A percentile compares a stretch with the other conserved stretches of the same genome.
Conservation (phyloP, 2,888 invertebrate species). For the Cremastinae sp. region DNA sequence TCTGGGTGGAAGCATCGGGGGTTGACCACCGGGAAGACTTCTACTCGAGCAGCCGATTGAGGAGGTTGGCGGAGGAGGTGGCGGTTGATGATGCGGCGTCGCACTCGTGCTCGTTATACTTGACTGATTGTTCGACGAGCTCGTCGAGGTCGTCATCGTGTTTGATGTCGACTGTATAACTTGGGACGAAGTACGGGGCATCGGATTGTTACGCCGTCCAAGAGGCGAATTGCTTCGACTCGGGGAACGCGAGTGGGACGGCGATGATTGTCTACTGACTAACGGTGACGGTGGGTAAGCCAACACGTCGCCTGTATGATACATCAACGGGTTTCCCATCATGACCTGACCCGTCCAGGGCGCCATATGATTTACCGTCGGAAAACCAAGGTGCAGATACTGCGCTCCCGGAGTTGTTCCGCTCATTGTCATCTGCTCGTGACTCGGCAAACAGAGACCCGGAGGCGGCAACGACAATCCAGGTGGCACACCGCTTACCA, state of each 20-base stretch:
- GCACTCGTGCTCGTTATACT: conserved; percentile 74
- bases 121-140: conserved; percentile 74
- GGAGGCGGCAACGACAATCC: conserved; percentile 76
- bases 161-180: conserved; percentile 71
- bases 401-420: conserved; percentile 66
- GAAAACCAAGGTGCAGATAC: conserved; percentile 76
- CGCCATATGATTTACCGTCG: conserved; percentile 74
- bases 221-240: conserved; percentile 78
- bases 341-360: conserved; percentile 77
- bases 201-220: conserved; percentile 76
- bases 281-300: conserved; percentile 85
- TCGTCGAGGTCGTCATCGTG: conserved; percentile 72
- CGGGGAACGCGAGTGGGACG: conserved; percentile 85
- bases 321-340: conserved; percentile 76
- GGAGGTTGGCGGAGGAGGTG: conserved; percentile 59
- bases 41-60: conserved; percentile 66
- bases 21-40: conserved; percentile 68
- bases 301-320: conserved; percentile 75
- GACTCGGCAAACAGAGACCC: conserved; percentile 75
- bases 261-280: conserved; percentile 88
- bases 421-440: conserved; percentile 76
- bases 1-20: conserved; percentile 70
- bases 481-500: conserved; percentile 75
- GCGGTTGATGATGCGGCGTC: conserved; percentile 68
- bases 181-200: conserved; percentile 79